Percentiles rank a stretch among this genome's conserved stretches.
Evolutionary conservation across 2,113 vertebrate genomes (phyloP).

Genomic region (Micronycteris hirsuta): DNA sequence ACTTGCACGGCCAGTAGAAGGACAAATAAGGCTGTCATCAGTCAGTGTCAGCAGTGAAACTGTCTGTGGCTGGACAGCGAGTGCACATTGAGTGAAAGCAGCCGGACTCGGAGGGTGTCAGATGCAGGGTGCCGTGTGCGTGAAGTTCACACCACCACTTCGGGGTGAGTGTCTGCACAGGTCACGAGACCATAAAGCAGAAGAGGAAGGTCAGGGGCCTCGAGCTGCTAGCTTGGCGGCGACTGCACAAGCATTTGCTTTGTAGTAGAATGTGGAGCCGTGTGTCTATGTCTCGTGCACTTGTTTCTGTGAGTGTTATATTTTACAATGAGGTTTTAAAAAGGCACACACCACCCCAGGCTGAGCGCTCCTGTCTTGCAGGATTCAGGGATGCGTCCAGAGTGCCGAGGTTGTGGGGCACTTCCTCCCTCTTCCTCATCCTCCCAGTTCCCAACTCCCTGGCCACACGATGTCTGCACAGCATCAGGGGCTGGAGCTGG

Average conservation of each 20-base stretch:
- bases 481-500: not conserved
- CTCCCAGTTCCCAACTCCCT: not conserved
- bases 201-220: not conserved
- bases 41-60: not conserved
- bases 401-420: accelerated
- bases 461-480: not conserved
- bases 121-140: accelerated
- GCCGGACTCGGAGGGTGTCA: not conserved
- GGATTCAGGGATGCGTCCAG: not conserved
- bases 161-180: not conserved
- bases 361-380: not conserved
- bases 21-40: not conserved
- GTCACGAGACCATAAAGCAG: not conserved
- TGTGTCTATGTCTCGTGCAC: not conserved
- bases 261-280: not conserved
- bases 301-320: not conserved
- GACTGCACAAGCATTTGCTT: not conserved
- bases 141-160: not conserved
- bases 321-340: not conserved
- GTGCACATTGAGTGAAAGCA: not conserved
- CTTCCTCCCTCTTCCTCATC: accelerated
- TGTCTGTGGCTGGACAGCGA: not conserved
- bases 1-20: not conserved
- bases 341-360: not conserved
- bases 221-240: too few relatives aligned